These are phyloP conservation scores for Melospiza georgiana DNA, from an alignment of 2,113 vertebrate species.

Conservation along the genomic window DNA sequence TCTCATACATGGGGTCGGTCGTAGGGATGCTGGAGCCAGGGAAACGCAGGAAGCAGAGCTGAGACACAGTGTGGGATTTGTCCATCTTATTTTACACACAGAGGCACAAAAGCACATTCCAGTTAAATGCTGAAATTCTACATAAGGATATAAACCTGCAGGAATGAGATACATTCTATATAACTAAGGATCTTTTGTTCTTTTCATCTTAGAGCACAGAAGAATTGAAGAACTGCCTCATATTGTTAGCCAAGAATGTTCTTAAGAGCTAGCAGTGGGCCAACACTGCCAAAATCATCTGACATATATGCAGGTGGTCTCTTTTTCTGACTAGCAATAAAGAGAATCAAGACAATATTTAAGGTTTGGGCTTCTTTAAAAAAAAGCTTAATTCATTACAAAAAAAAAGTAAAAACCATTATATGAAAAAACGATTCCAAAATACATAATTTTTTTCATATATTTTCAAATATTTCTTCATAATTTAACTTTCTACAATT, in stretches of 20 bases:
- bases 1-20: neutral
- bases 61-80: neutral
- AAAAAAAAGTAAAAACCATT: neutral
- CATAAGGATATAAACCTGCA: neutral
- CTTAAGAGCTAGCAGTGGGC: neutral
- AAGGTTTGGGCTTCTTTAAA: neutral
- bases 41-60: neutral
- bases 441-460: neutral
- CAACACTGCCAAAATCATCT: neutral
- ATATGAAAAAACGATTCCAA: neutral
- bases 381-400: neutral
- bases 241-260: neutral
- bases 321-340: neutral
- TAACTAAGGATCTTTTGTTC: neutral
- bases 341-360: neutral
- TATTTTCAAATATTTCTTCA: neutral
- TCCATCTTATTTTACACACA: neutral
- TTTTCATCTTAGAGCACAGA: neutral
- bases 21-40: neutral
- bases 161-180: neutral
- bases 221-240: neutral
- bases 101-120: neutral
- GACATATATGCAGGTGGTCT: neutral
- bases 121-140: neutral
- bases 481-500: neutral